Conservation (phyloP, 2,113 vertebrate species). For the Piliocolobus tephrosceles region DNA sequence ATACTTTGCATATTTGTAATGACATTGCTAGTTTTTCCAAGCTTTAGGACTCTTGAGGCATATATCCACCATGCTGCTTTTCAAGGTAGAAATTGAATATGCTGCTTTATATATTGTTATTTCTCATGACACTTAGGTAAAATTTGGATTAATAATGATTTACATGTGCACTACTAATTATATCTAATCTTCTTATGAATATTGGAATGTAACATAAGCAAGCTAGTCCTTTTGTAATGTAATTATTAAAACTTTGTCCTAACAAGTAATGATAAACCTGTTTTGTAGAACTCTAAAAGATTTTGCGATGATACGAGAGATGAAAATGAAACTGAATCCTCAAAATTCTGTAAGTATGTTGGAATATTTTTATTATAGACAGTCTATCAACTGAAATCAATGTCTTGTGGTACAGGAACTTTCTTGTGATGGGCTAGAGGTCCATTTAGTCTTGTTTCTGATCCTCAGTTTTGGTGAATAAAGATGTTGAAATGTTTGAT, state of each 20-base stretch:
- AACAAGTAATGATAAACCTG: conserved; percentile 54
- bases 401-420: background rate
- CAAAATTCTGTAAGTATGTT: conserved; percentile 88
- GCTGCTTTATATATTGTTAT: background rate
- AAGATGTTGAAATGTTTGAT: background rate
- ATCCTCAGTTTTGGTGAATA: background rate
- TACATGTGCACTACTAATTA: background rate
- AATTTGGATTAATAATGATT: background rate
- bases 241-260: conserved; percentile 16
- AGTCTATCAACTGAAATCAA: background rate
- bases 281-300: conserved; percentile 91
- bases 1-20: background rate
- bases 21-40: background rate
- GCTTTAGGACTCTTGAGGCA: background rate
- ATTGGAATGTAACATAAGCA: background rate
- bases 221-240: background rate
- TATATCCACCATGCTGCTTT: background rate
- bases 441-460: background rate
- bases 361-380: background rate
- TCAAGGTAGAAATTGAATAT: background rate
- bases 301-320: conserved; percentile 93
- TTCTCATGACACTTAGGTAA: background rate
- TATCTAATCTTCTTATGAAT: background rate
- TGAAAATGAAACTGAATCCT: conserved; percentile 95
- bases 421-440: background rate